These are phyloP conservation scores for Drosophila cognata DNA, from an alignment of 2,888 invertebrate species.

Conservation along the genomic window DNA sequence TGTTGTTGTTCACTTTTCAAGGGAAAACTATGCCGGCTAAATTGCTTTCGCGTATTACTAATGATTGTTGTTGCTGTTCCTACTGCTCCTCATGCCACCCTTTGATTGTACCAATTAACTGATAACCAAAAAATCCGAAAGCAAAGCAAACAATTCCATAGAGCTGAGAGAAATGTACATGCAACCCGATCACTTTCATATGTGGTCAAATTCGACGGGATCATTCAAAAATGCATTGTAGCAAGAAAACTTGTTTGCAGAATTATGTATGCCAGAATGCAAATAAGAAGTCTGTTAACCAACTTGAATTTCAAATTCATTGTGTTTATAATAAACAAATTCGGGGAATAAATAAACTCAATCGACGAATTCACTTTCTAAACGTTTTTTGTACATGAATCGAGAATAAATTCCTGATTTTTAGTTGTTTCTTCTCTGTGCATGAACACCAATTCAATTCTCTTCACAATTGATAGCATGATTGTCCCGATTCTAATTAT, in stretches of 20 bases:
- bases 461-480: background rate
- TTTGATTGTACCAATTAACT: conserved; percentile 55
- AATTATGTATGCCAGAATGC: background rate
- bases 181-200: background rate
- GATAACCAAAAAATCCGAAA: conserved; percentile 53
- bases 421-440: background rate
- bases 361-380: background rate
- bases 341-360: background rate
- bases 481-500: background rate
- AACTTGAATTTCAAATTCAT: background rate
- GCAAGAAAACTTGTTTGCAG: background rate
- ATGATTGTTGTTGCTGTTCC: conserved; percentile 16
- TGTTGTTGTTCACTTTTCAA: conserved; percentile 28
- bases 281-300: background rate
- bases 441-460: no score
- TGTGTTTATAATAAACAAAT: background rate
- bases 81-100: conserved; percentile 11
- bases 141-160: conserved; percentile 6
- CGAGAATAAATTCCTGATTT: background rate
- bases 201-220: background rate
- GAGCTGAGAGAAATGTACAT: background rate
- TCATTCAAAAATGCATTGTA: background rate
- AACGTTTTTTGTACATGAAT: background rate
- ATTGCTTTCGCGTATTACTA: conserved; percentile 45
- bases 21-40: conserved; percentile 41